Conservation (phyloP, 35 echinoderm and acorn worm genomes). For the Acanthaster planci region DNA sequence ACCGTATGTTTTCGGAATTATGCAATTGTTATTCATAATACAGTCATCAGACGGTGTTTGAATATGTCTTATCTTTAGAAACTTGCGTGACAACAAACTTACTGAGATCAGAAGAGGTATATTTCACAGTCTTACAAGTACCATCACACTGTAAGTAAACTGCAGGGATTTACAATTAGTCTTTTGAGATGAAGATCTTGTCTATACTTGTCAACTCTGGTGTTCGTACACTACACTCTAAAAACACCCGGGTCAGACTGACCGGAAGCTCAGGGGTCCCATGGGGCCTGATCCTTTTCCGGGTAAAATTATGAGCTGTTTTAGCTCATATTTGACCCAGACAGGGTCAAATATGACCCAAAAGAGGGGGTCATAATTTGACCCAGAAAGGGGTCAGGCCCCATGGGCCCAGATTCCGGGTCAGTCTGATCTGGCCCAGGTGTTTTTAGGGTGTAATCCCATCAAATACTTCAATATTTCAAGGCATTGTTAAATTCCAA, state of each 20-base stretch:
- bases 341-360: no score
- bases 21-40: no score
- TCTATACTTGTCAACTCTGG: no score
- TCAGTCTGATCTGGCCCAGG: background rate
- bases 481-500: no score
- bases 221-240: background rate
- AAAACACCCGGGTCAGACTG: background rate
- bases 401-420: no score
- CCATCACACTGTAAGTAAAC: constrained; percentile 50
- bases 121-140: constrained; percentile 43
- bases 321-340: background rate
- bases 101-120: constrained; percentile 25
- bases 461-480: no score
- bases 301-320: background rate
- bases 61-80: constrained; percentile 29
- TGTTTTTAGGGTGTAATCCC: background rate
- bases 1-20: no score
- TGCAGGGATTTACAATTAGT: no score
- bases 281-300: background rate
- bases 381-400: no score
- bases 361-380: no score
- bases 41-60: no score
- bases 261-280: background rate
- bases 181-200: no score
- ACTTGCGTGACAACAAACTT: constrained; percentile 31